Percentiles rank a stretch among this genome's conserved stretches.
Evolutionary conservation across 2,113 vertebrate species (phyloP).

Genomic region (Myotis davidii): DNA sequence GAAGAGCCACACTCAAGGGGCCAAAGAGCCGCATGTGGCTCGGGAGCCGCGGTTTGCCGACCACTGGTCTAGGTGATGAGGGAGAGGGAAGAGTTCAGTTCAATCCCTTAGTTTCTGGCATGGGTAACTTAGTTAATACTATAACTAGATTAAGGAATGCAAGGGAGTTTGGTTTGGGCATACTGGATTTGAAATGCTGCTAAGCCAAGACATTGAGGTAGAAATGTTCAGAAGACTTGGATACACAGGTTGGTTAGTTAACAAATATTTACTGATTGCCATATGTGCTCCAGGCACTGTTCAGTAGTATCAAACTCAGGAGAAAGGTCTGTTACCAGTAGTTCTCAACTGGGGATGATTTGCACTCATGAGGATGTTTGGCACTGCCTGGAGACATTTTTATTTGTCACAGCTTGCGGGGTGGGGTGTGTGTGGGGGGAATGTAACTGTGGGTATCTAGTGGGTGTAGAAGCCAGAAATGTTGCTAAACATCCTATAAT

Average conservation of each 20-base stretch:
- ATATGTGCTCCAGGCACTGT: not conserved
- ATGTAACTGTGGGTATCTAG: not conserved
- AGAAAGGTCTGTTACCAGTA: not conserved
- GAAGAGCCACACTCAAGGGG: too few relatives aligned
- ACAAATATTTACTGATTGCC: not conserved
- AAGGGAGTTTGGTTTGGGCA: not conserved
- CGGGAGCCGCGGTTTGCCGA: too few relatives aligned
- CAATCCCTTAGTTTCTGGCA: not conserved
- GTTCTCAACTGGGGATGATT: not conserved
- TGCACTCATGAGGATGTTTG: not conserved
- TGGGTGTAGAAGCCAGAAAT: not conserved
- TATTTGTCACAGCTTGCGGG: not conserved
- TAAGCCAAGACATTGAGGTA: not conserved
- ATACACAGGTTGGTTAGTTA: not conserved
- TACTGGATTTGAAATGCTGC: not conserved
- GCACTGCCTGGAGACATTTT: not conserved
- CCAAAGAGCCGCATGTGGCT: too few relatives aligned
- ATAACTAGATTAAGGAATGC: not conserved
- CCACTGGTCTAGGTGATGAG: not conserved
- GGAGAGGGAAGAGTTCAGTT: not conserved
- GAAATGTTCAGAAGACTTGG: not conserved
- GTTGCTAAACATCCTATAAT: not conserved
- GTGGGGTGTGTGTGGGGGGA: too few relatives aligned
- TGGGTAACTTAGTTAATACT: slow-evolving; percentile 10
- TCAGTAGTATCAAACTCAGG: not conserved